Evolutionary conservation across 2,113 vertebrate species (phyloP).

Genomic region (Microcebus jonahi): DNA sequence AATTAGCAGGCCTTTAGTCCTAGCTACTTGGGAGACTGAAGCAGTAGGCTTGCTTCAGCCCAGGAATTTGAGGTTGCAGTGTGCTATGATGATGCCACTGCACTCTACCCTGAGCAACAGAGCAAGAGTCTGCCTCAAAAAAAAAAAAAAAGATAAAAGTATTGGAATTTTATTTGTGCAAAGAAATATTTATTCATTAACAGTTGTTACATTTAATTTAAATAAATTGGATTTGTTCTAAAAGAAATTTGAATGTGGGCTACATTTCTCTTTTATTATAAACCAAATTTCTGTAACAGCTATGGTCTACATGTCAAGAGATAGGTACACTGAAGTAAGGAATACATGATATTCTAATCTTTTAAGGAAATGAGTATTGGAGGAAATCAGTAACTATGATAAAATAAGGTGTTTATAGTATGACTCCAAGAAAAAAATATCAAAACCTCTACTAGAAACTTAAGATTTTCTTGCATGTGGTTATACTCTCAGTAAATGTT

Average conservation of each 20-base stretch:
- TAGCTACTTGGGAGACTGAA: too few species aligned
- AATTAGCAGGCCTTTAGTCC: too few species aligned
- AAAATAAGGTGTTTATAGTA: background rate
- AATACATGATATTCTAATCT: background rate
- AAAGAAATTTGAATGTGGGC: background rate
- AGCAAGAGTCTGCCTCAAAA: too few species aligned
- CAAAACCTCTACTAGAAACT: background rate
- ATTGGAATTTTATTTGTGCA: background rate
- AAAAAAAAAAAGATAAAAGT: background rate
- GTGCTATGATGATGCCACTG: too few species aligned
- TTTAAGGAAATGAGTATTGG: background rate
- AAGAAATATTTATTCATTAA: background rate
- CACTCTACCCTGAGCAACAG: too few species aligned
- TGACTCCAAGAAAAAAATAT: background rate
- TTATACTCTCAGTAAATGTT: background rate
- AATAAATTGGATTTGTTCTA: slow-evolving; percentile 27
- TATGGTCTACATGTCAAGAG: background rate
- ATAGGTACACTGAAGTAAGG: background rate
- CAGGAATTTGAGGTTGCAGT: too few species aligned
- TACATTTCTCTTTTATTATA: slow-evolving; percentile 16
- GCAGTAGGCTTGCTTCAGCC: too few species aligned
- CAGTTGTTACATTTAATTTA: background rate
- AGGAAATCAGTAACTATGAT: background rate
- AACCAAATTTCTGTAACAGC: background rate
- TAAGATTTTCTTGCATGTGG: background rate